phyloP scores from a whole-genome alignment of 2,113 vertebrate genomes.

The Myanophis thanlyinensis region DNA sequence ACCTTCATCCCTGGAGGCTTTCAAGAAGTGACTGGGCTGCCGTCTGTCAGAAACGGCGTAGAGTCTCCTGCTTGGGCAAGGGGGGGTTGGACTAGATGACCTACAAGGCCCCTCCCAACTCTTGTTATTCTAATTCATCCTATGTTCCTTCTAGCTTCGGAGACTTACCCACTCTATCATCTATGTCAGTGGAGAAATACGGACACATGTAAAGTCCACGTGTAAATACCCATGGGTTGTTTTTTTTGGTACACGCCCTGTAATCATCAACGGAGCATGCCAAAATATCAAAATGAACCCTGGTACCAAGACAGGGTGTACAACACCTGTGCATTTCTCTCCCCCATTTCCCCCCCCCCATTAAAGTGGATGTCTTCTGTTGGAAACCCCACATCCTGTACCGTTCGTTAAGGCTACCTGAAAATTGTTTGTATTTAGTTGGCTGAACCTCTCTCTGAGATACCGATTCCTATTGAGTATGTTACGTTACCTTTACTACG shows the following conservation, averaged over 20 bases:
- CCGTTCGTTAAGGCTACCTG: background rate
- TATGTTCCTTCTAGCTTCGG: background rate
- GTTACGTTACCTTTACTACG: constrained; percentile 5
- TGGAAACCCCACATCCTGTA: constrained; percentile 11
- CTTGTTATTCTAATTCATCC: background rate
- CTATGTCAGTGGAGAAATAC: background rate
- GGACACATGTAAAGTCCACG: background rate
- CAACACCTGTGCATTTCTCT: background rate
- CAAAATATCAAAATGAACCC: constrained; percentile 12
- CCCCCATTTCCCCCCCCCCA: too few species aligned
- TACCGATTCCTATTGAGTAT: constrained; percentile 27
- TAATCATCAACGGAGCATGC: constrained; percentile 30
- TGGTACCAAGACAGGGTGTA: background rate
- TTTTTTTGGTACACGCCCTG: constrained; percentile 37
- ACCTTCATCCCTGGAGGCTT: background rate
- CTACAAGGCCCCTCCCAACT: background rate
- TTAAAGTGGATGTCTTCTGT: constrained; percentile 10
- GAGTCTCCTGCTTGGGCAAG: background rate
- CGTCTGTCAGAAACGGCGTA: background rate
- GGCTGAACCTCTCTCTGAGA: constrained; percentile 50
- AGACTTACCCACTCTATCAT: too few species aligned
- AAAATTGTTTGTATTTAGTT: constrained; percentile 48
- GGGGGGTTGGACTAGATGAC: background rate
- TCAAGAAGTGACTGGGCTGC: background rate
- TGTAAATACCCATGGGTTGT: constrained; percentile 39